Evolutionary conservation across 2,113 vertebrate species (phyloP), one percentile per base, ranked within the genome.

Genomic region (Sander vitreus): DNA sequence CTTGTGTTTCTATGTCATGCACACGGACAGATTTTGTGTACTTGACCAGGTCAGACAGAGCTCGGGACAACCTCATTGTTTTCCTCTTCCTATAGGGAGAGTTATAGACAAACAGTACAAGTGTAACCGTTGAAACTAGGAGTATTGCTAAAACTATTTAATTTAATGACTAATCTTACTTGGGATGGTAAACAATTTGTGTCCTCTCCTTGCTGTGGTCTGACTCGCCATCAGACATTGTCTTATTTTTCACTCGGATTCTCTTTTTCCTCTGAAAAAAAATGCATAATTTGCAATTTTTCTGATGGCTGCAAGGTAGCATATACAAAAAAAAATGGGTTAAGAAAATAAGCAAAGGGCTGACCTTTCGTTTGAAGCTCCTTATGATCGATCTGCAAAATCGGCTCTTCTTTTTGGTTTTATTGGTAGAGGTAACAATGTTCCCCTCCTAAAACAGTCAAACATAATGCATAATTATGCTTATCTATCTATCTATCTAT

Each of bases 1-100:
- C 96, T 95, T 99, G 97, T 14, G 93, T 93, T 90, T 98, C 97
- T 81, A 99, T 96, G 30, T 99, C 97, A 1, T 97, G 97, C 71
- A 94, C 94, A 59, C 96, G 97, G 65, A 99, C 97, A 5, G 98
- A 99, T 84, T 97, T 98, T 0, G 98, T 99, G 89, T 99, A 99
- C 81, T 98, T 98, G 89, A 99, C 97, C 80, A 99, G 94, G 92
- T 99, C 98, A 0, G 98, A 99, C n/a, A 99, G 95, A 0, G 97
- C 97, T 36, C 97, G 94, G 2, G 97, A 98, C 65, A 99, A 87
- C 86, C 97, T 96, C 97, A 99, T 97, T 15, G 97, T 99, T 91
- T 99, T 99, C 94, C 96, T 98, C 87, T 97, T 93, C 76, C 95
- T 96, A 57, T 9, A 15, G 15, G 27, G 2, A 79, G 33, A 79